A percentile compares a stretch with the other conserved stretches of the same genome.
These are phyloP conservation scores for Crambe crambe DNA, from an alignment of 37 sponge, comb jelly and placozoan genomes.

Conservation along the genomic window DNA sequence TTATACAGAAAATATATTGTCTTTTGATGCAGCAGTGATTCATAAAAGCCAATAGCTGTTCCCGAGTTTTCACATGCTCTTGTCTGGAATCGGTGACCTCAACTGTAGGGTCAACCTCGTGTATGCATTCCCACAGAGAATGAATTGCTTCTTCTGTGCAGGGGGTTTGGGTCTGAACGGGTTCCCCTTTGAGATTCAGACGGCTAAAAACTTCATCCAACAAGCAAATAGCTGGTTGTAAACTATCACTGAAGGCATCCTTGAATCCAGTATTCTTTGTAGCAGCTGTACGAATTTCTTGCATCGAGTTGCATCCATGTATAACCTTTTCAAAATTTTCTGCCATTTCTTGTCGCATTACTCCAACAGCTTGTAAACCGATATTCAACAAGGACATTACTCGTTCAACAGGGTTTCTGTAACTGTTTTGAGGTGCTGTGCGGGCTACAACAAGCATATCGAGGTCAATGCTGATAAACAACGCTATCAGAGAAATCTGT, in stretches of 20 bases:
- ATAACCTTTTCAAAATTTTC: conserved; percentile 27
- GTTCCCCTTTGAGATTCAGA: background rate
- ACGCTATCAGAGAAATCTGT: conserved; percentile 15
- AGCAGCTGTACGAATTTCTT: background rate
- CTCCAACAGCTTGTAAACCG: conserved; percentile 25
- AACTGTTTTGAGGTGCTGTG: conserved; percentile 13
- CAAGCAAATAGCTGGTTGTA: background rate
- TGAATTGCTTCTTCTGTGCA: background rate
- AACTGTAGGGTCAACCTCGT: background rate
- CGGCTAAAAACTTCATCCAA: background rate
- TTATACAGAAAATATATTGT: background rate
- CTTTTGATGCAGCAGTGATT: background rate
- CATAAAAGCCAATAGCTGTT: background rate
- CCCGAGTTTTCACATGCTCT: background rate
- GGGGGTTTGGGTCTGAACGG: background rate
- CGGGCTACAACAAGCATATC: conserved; percentile 40
- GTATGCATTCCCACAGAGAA: background rate
- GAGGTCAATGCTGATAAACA: conserved; percentile 39
- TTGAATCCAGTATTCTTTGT: background rate
- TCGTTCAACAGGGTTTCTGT: conserved; percentile 13
- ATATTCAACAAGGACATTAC: background rate
- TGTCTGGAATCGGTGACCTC: background rate
- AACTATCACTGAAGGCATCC: background rate
- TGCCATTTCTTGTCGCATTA: conserved; percentile 23
- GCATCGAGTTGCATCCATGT: background rate